A percentile compares a stretch with the other conserved stretches of the same genome.
Conservation (phyloP, 2,113 vertebrate genomes). For the Egretta garzetta region DNA sequence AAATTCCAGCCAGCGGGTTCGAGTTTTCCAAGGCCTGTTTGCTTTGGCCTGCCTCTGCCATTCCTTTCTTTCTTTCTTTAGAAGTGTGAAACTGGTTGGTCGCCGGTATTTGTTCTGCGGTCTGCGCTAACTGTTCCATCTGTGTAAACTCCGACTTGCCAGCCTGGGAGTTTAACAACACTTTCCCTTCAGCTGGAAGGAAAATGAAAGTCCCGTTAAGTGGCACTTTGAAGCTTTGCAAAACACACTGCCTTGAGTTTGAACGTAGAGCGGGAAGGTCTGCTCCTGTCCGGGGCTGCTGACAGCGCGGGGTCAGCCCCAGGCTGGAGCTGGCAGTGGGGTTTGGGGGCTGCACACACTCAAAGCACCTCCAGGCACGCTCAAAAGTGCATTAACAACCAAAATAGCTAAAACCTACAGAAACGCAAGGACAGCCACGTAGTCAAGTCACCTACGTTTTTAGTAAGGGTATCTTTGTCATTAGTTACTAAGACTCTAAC, state of each 20-base stretch:
- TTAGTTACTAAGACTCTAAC: neutral
- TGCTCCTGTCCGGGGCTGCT: neutral
- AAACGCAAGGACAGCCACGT: accelerated
- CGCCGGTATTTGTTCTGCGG: constrained; percentile 84
- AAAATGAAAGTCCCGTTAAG: constrained; percentile 71
- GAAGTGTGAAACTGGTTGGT: constrained; percentile 86
- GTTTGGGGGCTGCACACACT: neutral
- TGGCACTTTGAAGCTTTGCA: constrained; percentile 73
- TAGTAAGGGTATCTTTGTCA: neutral
- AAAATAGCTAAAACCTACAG: neutral
- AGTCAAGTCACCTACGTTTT: accelerated
- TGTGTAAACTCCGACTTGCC: constrained; percentile 81
- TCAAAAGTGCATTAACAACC: neutral
- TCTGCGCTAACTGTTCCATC: constrained; percentile 84
- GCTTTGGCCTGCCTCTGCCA: constrained; percentile 76
- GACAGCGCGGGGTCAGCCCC: neutral
- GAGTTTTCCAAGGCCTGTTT: constrained; percentile 80
- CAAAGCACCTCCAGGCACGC: neutral
- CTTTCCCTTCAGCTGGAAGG: constrained; percentile 73
- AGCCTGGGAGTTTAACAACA: constrained; percentile 69
- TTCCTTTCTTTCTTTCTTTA: constrained; percentile 84
- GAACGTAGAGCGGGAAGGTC: neutral
- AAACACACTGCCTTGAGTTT: constrained; percentile 15
- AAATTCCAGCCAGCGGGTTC: constrained; percentile 74
- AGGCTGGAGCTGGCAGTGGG: accelerated